Percentiles rank a stretch among this genome's conserved stretches.
Evolutionary conservation across 2,888 invertebrate species (phyloP).

Genomic region (Baronia brevicornis): DNA sequence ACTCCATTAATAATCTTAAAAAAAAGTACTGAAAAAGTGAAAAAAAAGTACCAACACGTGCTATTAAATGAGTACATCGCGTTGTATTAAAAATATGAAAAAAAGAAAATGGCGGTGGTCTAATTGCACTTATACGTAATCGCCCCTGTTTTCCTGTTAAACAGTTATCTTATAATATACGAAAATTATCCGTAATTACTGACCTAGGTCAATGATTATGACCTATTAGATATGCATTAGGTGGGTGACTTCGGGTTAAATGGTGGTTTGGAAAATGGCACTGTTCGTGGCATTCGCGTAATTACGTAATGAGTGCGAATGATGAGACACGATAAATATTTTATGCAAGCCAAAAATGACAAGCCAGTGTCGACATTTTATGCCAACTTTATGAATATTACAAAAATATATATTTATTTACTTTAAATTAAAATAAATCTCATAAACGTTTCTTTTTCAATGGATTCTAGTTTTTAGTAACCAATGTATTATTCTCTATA

Average conservation of each 20-base stretch:
- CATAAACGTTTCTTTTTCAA: too few relatives aligned
- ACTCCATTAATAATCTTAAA: too few relatives aligned
- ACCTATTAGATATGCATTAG: constrained; percentile 16
- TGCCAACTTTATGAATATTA: not conserved
- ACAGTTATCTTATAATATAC: constrained; percentile 6
- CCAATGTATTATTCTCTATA: too few relatives aligned
- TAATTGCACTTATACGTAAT: too few relatives aligned
- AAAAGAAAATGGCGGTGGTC: too few relatives aligned
- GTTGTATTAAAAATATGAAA: too few relatives aligned
- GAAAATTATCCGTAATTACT: constrained; percentile 9
- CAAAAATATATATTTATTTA: too few relatives aligned
- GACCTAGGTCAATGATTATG: constrained; percentile 23
- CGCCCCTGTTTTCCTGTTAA: constrained; percentile 14
- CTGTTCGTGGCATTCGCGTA: constrained; percentile 10
- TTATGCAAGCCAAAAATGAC: constrained; percentile 6
- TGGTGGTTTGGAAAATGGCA: constrained; percentile 14
- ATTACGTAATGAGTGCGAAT: constrained; percentile 9
- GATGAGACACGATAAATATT: constrained; percentile 6
- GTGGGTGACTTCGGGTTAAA: constrained; percentile 13
- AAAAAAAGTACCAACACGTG: too few relatives aligned
- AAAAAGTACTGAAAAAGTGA: too few relatives aligned
- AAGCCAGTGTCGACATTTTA: not conserved
- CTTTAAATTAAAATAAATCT: too few relatives aligned
- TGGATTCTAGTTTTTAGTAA: too few relatives aligned
- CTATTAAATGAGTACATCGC: too few relatives aligned